Evolutionary conservation across 2,888 invertebrate species (phyloP).

Genomic region (Brenthis daphne): DNA sequence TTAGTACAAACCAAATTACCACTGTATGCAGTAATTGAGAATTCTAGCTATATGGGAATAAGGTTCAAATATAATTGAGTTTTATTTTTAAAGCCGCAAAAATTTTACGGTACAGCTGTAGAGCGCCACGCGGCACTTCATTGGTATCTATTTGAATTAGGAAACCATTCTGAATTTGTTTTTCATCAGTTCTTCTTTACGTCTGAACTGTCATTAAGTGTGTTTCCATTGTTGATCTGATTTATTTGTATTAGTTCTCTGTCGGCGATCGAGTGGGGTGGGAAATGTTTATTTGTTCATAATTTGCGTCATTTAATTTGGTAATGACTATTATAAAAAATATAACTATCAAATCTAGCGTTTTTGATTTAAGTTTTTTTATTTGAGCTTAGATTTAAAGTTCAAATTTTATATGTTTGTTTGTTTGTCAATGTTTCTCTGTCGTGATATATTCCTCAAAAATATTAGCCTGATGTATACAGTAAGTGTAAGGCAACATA

Average conservation of each 20-base stretch:
- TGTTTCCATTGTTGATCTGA: slow-evolving; percentile 60
- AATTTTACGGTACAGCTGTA: slow-evolving; percentile 41
- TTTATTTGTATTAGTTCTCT: slow-evolving; percentile 71
- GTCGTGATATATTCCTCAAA: too few relatives aligned
- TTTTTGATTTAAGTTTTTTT: too few relatives aligned
- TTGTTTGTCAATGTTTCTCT: too few relatives aligned
- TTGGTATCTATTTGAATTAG: slow-evolving; percentile 78
- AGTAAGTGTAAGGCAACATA: too few relatives aligned
- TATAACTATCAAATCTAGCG: too few relatives aligned
- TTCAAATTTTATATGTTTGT: too few relatives aligned
- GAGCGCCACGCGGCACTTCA: slow-evolving; percentile 74
- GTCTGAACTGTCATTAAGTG: slow-evolving; percentile 72
- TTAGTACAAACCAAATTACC: slow-evolving; percentile 6
- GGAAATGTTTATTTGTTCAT: slow-evolving; percentile 58
- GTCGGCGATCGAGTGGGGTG: slow-evolving; percentile 57
- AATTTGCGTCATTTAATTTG: slow-evolving; percentile 48
- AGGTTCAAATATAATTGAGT: slow-evolving; percentile 20
- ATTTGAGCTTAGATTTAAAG: too few relatives aligned
- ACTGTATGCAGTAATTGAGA: not conserved
- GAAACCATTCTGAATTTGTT: slow-evolving; percentile 76
- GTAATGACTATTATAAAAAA: slow-evolving; percentile 34
- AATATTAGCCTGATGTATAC: too few relatives aligned
- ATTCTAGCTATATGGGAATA: slow-evolving; percentile 1
- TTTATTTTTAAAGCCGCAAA: not conserved
- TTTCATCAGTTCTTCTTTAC: slow-evolving; percentile 76